Evolutionary conservation across 37 sponge, comb jelly and placozoan species (phyloP).

Genomic region (Axinella damicornis): DNA sequence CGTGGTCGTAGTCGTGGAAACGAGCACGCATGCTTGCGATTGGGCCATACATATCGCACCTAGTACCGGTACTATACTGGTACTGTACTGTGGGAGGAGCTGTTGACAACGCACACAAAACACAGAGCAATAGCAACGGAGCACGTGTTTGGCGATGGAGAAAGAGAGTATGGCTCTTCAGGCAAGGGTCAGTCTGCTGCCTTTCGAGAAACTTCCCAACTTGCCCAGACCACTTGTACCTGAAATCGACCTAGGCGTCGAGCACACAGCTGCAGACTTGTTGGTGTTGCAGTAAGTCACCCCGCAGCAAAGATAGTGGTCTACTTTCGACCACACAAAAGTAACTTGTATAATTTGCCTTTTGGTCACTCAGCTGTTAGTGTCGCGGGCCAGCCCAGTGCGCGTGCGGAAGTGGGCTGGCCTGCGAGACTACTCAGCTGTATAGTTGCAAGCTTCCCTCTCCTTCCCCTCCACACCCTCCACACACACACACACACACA

Average conservation of each 20-base stretch:
- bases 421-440: too few species aligned
- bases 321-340: too few species aligned
- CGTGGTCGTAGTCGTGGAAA: conserved; percentile 39
- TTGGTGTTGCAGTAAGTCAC: conserved; percentile 9
- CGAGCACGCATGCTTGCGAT: background rate
- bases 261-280: conserved; percentile 3
- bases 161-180: background rate
- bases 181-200: conserved; percentile 23
- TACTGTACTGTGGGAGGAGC: background rate
- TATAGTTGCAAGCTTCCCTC: too few species aligned
- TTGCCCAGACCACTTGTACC: conserved; percentile 75
- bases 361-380: too few species aligned
- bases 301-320: too few species aligned
- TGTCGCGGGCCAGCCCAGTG: too few species aligned
- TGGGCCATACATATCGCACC: too few species aligned
- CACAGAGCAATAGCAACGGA: background rate
- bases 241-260: conserved; percentile 51
- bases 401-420: too few species aligned
- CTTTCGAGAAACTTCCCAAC: conserved; percentile 76
- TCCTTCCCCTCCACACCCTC: too few species aligned
- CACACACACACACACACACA: too few species aligned
- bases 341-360: too few species aligned
- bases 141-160: background rate
- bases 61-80: background rate
- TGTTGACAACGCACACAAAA: background rate